These are phyloP conservation scores for Umimayanthus kanabou DNA, from an alignment of 92 coral and sea anemone genomes.

Conservation along the genomic window DNA sequence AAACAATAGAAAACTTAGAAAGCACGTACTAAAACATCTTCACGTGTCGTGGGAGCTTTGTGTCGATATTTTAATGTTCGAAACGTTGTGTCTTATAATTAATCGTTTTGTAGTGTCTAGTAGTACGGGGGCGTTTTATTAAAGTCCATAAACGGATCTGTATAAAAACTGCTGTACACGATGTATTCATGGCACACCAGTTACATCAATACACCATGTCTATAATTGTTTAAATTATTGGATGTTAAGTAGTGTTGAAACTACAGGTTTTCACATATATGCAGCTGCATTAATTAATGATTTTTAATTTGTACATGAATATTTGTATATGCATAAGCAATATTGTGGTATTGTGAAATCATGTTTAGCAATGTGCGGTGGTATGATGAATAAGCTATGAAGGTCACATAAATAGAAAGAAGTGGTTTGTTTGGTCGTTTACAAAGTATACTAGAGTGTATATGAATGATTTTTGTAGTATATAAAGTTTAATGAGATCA, in stretches of 20 bases:
- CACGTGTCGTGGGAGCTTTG: slow-evolving; percentile 6
- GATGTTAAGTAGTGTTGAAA: not conserved
- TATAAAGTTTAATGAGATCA: not conserved
- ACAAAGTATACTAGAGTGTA: not conserved
- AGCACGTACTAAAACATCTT: not conserved
- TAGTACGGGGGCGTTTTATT: not conserved
- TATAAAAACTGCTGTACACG: too few species aligned
- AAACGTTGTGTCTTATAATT: not conserved
- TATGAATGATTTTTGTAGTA: not conserved
- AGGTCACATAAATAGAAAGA: not conserved
- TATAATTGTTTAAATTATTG: not conserved
- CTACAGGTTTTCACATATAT: not conserved
- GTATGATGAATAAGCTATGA: not conserved
- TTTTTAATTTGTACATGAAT: slow-evolving; percentile 29
- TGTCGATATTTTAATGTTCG: not conserved
- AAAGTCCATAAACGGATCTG: not conserved
- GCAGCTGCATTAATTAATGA: not conserved
- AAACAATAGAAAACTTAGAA: not conserved
- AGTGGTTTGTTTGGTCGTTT: not conserved
- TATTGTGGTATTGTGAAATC: not conserved
- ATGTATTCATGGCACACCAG: not conserved
- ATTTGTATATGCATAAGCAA: slow-evolving; percentile 26
- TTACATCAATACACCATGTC: not conserved
- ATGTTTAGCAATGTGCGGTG: not conserved
- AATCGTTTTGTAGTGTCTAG: not conserved